Evolutionary conservation across 1,140 invertebrate genomes (phyloP).

Genomic region (Aporrectodea caliginosa): DNA sequence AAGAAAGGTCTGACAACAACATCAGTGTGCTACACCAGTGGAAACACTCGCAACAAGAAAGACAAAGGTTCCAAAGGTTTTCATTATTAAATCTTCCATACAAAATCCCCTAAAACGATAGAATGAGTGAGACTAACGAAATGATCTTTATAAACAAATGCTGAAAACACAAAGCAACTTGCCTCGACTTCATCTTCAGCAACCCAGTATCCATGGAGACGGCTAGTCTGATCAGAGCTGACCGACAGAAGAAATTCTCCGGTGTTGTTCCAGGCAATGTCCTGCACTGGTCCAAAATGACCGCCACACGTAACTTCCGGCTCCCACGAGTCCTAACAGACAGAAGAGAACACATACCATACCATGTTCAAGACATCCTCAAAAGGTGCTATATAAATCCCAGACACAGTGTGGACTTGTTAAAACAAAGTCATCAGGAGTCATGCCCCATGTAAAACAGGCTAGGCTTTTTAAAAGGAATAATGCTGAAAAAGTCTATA

Average conservation of each 20-base stretch:
- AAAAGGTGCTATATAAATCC: background rate
- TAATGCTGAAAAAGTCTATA: no score
- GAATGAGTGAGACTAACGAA: no score
- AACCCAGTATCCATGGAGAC: constrained; percentile 79
- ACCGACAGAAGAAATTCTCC: constrained; percentile 70
- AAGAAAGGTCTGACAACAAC: no score
- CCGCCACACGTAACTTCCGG: constrained; percentile 72
- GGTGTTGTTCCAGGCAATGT: constrained; percentile 75
- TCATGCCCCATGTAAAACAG: background rate
- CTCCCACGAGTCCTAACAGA: constrained; percentile 62
- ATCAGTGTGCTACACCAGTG: no score
- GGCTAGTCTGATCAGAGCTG: constrained; percentile 81
- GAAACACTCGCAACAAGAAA: no score
- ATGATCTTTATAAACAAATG: no score
- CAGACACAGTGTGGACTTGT: no score
- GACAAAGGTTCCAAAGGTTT: no score
- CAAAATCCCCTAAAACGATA: no score
- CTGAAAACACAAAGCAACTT: no score
- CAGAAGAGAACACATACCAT: background rate
- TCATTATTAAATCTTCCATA: no score
- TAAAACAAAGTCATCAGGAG: background rate
- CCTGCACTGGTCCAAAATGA: constrained; percentile 78
- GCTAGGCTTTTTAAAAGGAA: background rate
- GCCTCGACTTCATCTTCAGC: constrained; percentile 37
- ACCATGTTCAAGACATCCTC: background rate